Evolutionary conservation across 2,888 invertebrate species (phyloP).

Genomic region (Caenorhabditis sinica): DNA sequence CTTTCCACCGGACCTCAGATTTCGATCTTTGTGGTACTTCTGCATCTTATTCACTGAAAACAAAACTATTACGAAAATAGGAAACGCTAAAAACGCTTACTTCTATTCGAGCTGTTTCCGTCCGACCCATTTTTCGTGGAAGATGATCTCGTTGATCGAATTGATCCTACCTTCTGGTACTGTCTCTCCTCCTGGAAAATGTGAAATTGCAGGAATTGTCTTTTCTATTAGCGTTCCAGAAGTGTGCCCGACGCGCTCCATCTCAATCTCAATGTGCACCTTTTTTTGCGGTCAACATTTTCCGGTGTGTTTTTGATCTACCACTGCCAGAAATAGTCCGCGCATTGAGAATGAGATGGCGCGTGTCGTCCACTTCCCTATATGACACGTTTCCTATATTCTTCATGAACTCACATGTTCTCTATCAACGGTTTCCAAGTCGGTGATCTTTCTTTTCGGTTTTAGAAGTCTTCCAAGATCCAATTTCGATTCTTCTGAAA

Average conservation of each 20-base stretch:
- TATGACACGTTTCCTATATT: too few relatives aligned
- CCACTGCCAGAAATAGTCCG: too few relatives aligned
- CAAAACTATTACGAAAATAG: not conserved
- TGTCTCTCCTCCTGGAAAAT: conserved; percentile 5
- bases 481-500: conserved; percentile 25
- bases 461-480: conserved; percentile 35
- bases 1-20: conserved; percentile 40
- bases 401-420: conserved; percentile 33
- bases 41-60: conserved; percentile 18
- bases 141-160: conserved; percentile 4
- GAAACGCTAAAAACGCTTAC: too few relatives aligned
- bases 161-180: not conserved
- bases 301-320: too few relatives aligned
- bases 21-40: conserved; percentile 34
- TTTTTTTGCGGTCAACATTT: too few relatives aligned
- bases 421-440: conserved; percentile 13
- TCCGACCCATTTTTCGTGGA: not conserved
- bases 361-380: too few relatives aligned
- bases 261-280: too few relatives aligned
- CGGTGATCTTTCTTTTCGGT: conserved; percentile 11
- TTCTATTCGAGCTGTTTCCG: not conserved
- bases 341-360: too few relatives aligned
- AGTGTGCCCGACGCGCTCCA: too few relatives aligned
- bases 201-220: too few relatives aligned
- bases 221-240: too few relatives aligned